phyloP scores from a whole-genome alignment of 2,888 invertebrate species.

The Entomobrya multifasciata region DNA sequence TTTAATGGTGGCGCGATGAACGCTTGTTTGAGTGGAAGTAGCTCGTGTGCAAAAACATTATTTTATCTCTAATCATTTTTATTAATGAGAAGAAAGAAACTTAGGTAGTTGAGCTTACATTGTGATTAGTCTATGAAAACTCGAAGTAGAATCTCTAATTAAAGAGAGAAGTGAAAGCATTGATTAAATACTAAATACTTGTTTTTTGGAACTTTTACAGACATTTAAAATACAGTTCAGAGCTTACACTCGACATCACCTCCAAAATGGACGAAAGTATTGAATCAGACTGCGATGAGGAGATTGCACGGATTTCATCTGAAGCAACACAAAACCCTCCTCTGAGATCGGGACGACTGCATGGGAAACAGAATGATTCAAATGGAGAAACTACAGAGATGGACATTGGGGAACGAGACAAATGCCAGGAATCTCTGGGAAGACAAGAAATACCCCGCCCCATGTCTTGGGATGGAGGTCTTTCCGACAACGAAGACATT shows the following conservation, averaged over 20 bases:
- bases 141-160: no score
- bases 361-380: conserved; percentile 58
- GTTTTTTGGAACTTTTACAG: conserved; percentile 24
- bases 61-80: no score
- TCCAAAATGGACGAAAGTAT: conserved; percentile 79
- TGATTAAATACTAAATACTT: no score
- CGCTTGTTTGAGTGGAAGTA: no score
- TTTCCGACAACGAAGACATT: conserved; percentile 86
- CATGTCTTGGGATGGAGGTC: conserved; percentile 97
- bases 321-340: conserved; percentile 69
- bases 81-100: no score
- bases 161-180: no score
- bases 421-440: conserved; percentile 81
- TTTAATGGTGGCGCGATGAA: no score
- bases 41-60: no score
- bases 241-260: conserved; percentile 45
- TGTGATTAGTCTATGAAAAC: no score
- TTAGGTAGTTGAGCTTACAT: no score
- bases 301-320: conserved; percentile 79
- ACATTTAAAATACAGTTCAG: conserved; percentile 45
- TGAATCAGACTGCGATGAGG: conserved; percentile 80
- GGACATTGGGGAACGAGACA: conserved; percentile 79
- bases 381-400: conserved; percentile 56
- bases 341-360: conserved; percentile 43
- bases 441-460: conserved; percentile 85